Conservation (phyloP, 1,140 invertebrate species). For the Bombus turneri region DNA sequence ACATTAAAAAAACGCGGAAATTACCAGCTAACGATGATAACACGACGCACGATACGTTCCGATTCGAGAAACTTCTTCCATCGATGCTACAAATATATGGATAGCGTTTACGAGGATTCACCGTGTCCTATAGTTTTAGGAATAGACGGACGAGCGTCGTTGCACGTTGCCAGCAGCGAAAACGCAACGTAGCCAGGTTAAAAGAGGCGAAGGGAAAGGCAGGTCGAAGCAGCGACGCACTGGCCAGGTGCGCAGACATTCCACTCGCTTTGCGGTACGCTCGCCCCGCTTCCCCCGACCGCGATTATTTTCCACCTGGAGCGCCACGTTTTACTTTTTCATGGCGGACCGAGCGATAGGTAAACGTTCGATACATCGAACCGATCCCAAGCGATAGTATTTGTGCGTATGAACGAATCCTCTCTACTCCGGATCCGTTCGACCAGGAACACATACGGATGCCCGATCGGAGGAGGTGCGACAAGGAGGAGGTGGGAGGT, state of each 20-base stretch:
- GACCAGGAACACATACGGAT: neutral
- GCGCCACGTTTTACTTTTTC: slow-evolving; percentile 46
- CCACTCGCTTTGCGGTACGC: slow-evolving; percentile 62
- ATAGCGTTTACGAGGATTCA: neutral
- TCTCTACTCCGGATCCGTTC: neutral
- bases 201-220: slow-evolving; percentile 76
- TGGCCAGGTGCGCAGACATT: slow-evolving; percentile 70
- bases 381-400: neutral
- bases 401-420: slow-evolving; percentile 29
- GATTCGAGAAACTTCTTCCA: slow-evolving; percentile 25
- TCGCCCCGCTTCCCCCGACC: slow-evolving; percentile 26
- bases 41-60: neutral
- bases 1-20: slow-evolving; percentile 40
- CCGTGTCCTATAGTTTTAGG: neutral
- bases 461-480: neutral
- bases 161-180: slow-evolving; percentile 52
- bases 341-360: slow-evolving; percentile 49
- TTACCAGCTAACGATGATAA: slow-evolving; percentile 5
- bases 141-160: neutral
- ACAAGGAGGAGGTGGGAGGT: no score
- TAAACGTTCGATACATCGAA: slow-evolving; percentile 15
- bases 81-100: accelerated
- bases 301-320: slow-evolving; percentile 53
- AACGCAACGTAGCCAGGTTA: slow-evolving; percentile 65
- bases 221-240: slow-evolving; percentile 48